Base-by-base conservation (phyloP, 2,888 invertebrate genomes). In the Lithophane semibrunnea region DNA sequence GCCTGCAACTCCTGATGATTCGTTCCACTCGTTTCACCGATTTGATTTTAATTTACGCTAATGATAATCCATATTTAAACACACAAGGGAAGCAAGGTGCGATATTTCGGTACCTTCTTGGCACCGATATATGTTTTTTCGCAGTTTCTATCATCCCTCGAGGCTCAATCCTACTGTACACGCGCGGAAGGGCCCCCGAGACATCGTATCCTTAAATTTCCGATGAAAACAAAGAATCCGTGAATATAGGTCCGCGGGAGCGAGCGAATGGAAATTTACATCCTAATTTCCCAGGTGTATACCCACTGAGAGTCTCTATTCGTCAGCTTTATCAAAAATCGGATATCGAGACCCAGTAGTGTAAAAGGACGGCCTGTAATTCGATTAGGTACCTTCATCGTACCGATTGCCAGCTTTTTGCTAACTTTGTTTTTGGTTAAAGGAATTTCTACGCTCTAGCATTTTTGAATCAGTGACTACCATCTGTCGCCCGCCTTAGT, bases 251-350 rank as follows among this genome's bases (percentile, higher is more conserved):
- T 94, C 93, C 92, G 92, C 92, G 91, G 87, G 92, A 93, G 90
- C 92, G 93, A 90, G 89, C 91, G 94, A 95, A 95, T 94, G 94
- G 91, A 95, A 96, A 96, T 97, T 96, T 96, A 96, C 96, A 96
- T 96, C 94, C 95, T 96, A 96, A 97, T 97, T 96, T 97, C 97
- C 97, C 97, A 89, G 80, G 97, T 92, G 97, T 90, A 91, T 95
- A 92, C 91, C 85, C 86, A 87, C 87, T 84, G 91, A 91, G 90
- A 91, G 60, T 83, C 90, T 91, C 90, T 93, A 93, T 94, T 95
- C 94, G 94, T 95, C 94, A 94, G 93, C 91, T 88, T 92, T 94
- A 94, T 93, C 93, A 94, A 93, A 94, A 93, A 92, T 93, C 91
- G 91, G 91, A 92, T 87, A 75, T 86, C 69, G 60, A 52, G 70